Evolutionary conservation across 2,888 invertebrate species (phyloP), one percentile per base, ranked within the genome.

Genomic region (Gibbula magus): DNA sequence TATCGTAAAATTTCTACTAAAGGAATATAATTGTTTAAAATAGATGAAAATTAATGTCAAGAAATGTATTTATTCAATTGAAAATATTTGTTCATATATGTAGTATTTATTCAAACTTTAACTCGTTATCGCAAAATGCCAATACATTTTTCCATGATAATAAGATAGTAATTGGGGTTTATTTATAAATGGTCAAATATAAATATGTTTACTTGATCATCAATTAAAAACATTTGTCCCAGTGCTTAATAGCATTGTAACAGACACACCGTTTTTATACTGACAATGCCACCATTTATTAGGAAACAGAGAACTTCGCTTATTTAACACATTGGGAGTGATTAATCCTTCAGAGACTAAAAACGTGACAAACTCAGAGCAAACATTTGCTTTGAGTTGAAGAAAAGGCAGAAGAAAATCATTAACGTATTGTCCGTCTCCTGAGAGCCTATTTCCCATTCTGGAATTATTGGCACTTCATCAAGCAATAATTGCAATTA

Each of bases 401-500:
- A 39, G 32, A 70, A 39, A 39, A 70, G 61, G 4, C 16, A 61
- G 25, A 29, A 29, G 61, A 16, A 13, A n/a, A 32, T 35, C 70
- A 70, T 70, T 70, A 70, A 2, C 20, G 70, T 16, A 35, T 61
- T 70, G 70, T 70, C 70, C 13, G 7, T 45, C 45, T 45, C 45
- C 45, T 10, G 10, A 45, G 45, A 5, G 13, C 45, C 45, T 10
- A 45, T 45, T 45, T 13, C 45, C 45, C 45, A 45, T 45, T 45
- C 45, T 13, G 10, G 45, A 45, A 45, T 8, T 45, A 20, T 35
- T 35, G 29, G 20, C n/a, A 20, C 18, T 39, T 39, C 35, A 70
- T 70, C 70, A 35, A 39, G 35, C 20, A 70, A 39, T 35, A 70
- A 70, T 70, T 70, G 39, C 70, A 70, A 39, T 39, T 39, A 70